Evolutionary conservation across 2,888 invertebrate genomes (phyloP).

Genomic region (Phyllotreta cruciferae): DNA sequence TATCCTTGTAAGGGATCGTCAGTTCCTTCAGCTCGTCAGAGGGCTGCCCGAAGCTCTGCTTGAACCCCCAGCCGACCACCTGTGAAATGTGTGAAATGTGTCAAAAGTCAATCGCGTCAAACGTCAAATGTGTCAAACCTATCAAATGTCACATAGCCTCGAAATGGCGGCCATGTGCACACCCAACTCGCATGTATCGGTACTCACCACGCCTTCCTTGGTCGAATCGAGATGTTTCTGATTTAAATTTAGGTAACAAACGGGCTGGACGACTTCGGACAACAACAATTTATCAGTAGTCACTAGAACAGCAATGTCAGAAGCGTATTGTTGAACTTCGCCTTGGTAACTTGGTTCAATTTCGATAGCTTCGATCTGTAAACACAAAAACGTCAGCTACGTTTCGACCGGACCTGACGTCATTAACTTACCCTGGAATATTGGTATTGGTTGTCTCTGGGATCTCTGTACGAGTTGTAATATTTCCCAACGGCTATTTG

Average conservation of each 20-base stretch:
- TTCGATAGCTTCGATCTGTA: not conserved
- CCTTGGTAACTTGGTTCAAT: not conserved
- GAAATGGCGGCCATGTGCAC: too few species aligned
- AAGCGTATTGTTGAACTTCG: slow-evolving; percentile 39
- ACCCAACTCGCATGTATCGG: too few species aligned
- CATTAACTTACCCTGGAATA: slow-evolving; percentile 44
- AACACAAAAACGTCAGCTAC: too few species aligned
- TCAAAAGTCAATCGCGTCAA: too few species aligned
- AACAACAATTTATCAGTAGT: slow-evolving; percentile 48
- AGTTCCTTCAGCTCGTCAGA: slow-evolving; percentile 48
- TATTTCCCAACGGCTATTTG: slow-evolving; percentile 53
- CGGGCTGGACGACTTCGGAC: slow-evolving; percentile 53
- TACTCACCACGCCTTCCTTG: slow-evolving; percentile 45
- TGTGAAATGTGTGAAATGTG: too few species aligned
- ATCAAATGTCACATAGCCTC: not conserved
- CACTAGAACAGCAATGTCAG: slow-evolving; percentile 56
- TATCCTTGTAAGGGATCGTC: slow-evolving; percentile 43
- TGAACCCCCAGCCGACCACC: slow-evolving; percentile 55
- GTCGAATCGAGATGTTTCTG: slow-evolving; percentile 19
- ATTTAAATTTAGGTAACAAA: slow-evolving; percentile 49
- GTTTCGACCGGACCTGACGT: too few species aligned
- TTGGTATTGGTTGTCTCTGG: slow-evolving; percentile 48
- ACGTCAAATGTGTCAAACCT: not conserved
- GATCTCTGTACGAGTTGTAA: slow-evolving; percentile 48
- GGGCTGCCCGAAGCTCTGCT: slow-evolving; percentile 40